phyloP scores from a whole-genome alignment of 2,113 vertebrate genomes.

The Laticauda laticaudata region DNA sequence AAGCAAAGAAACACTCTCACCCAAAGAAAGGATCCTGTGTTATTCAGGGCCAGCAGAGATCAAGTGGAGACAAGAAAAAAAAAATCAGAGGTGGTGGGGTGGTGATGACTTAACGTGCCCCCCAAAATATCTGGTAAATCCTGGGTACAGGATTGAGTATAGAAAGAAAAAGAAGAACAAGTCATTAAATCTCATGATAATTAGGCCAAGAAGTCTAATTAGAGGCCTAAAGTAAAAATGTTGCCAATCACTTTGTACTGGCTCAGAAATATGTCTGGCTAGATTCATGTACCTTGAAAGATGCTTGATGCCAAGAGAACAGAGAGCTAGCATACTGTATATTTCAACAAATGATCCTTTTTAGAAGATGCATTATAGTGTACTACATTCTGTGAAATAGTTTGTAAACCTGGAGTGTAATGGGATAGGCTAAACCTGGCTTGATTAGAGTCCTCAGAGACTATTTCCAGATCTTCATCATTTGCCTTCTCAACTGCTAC shows the following conservation, averaged over 20 bases:
- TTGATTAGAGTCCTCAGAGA: neutral
- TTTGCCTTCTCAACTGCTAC: neutral
- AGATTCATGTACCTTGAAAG: neutral
- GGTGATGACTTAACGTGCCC: no score
- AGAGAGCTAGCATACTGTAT: neutral
- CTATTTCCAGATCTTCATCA: neutral
- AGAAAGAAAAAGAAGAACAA: neutral
- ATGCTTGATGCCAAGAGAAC: neutral
- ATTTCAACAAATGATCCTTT: neutral
- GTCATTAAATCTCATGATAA: neutral
- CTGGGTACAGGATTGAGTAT: neutral
- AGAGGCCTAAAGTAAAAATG: neutral
- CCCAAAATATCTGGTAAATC: neutral
- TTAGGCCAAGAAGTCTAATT: neutral
- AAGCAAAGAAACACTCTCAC: neutral
- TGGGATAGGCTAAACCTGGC: neutral
- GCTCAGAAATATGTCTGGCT: neutral
- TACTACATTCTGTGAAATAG: neutral
- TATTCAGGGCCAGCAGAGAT: neutral
- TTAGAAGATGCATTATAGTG: neutral
- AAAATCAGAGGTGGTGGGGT: neutral
- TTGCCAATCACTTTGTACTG: neutral
- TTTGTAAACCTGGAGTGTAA: neutral
- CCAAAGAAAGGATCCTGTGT: neutral
- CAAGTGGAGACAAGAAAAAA: neutral